phyloP scores from a whole-genome alignment of 2,888 invertebrate species.

The Unio delphinus region DNA sequence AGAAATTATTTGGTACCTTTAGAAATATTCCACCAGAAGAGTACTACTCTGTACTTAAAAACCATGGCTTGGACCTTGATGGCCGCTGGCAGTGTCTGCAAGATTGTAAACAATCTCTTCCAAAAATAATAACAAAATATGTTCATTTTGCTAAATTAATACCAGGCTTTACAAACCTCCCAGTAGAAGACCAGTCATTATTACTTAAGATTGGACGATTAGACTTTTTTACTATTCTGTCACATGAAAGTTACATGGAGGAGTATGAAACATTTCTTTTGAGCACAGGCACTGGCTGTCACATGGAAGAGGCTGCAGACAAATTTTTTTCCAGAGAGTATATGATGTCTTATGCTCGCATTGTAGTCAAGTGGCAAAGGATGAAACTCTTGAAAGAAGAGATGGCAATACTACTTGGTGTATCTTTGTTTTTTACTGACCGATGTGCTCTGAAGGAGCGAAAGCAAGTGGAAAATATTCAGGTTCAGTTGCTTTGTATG shows the following conservation, averaged over 20 bases:
- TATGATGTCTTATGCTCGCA: conserved; percentile 4
- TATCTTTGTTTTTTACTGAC: conserved; percentile 21
- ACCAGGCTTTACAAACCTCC: conserved; percentile 25
- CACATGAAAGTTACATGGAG: conserved; percentile 20
- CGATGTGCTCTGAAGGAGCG: conserved; percentile 23
- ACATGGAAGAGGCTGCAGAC: conserved; percentile 22
- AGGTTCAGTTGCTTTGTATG: conserved; percentile 15
- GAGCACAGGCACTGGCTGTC: conserved; percentile 16
- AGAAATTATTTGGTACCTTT: conserved; percentile 24
- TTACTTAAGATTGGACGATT: conserved; percentile 22
- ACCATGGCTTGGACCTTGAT: conserved; percentile 31
- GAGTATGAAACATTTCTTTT: conserved; percentile 15
- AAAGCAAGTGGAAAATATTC: conserved; percentile 22
- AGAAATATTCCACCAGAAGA: conserved; percentile 29
- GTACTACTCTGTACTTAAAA: conserved; percentile 18
- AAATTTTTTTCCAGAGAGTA: conserved; percentile 20
- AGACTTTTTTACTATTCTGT: conserved; percentile 29
- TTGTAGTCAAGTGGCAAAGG: conserved; percentile 19
- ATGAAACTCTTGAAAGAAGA: conserved; percentile 20
- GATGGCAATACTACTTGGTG: conserved; percentile 20
- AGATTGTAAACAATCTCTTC: conserved; percentile 13
- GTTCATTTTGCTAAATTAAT: conserved; percentile 32
- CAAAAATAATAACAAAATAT: conserved; percentile 19
- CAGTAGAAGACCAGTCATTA: conserved; percentile 23
- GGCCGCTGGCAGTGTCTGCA: conserved; percentile 21